Conservation (phyloP, 2,113 vertebrate genomes). For the Carassius auratus region DNA sequence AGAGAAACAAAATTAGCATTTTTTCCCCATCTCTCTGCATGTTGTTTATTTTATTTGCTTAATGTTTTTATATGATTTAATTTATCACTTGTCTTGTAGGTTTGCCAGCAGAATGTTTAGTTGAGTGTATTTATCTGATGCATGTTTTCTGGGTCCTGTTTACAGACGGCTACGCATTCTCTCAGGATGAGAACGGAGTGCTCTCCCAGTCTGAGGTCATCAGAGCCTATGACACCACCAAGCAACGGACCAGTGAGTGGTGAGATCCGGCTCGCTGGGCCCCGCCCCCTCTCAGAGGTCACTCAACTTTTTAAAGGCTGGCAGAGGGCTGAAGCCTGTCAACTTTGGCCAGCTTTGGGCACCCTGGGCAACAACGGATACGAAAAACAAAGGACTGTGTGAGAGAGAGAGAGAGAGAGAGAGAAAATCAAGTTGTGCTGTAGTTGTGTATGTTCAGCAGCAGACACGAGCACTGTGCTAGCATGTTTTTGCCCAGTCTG, state of each 20-base stretch:
- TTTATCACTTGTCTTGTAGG: neutral
- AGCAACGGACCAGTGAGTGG: slow-evolving; percentile 91
- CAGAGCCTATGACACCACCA: slow-evolving; percentile 96
- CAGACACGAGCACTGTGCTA: slow-evolving; percentile 84
- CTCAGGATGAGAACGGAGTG: slow-evolving; percentile 98
- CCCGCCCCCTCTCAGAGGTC: slow-evolving; percentile 45
- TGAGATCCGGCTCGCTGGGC: slow-evolving; percentile 71
- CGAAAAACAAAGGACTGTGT: slow-evolving; percentile 26
- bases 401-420: neutral
- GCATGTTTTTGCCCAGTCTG: slow-evolving; percentile 70
- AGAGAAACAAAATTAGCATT: neutral
- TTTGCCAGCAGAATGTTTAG: slow-evolving; percentile 3
- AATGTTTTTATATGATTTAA: neutral
- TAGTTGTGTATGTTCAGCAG: slow-evolving; percentile 74
- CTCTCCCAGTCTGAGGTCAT: slow-evolving; percentile 98
- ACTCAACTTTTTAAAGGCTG: slow-evolving; percentile 57
- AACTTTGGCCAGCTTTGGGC: slow-evolving; percentile 46
- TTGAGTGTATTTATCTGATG: neutral
- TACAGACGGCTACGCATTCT: slow-evolving; percentile 96
- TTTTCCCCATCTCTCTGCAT: neutral
- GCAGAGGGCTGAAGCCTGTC: slow-evolving; percentile 46
- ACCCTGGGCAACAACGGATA: slow-evolving; percentile 48
- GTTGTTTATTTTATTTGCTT: neutral
- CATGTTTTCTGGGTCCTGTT: slow-evolving; percentile 17
- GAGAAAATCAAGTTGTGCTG: slow-evolving; percentile 61